These are phyloP conservation scores for Tethea ocularis DNA, from an alignment of 2,888 invertebrate genomes.

Conservation along the genomic window DNA sequence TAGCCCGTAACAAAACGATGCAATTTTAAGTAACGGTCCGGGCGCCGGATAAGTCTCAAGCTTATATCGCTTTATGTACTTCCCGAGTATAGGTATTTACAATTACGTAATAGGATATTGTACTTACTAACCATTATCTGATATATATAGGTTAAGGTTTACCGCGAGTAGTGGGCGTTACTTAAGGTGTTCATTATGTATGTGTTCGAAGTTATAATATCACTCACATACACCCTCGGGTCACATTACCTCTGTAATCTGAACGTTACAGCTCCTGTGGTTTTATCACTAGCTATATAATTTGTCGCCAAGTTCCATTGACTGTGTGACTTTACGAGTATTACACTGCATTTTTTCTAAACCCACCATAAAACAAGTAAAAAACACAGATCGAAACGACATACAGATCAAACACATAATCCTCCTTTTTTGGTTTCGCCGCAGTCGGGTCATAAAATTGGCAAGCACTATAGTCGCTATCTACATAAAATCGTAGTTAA, in stretches of 20 bases:
- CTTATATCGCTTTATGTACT: conserved; percentile 55
- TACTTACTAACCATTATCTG: conserved; percentile 9
- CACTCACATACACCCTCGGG: conserved; percentile 26
- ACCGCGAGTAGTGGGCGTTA: conserved; percentile 17
- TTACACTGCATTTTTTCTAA: background rate
- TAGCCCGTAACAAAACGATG: conserved; percentile 74
- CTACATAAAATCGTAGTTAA: too few relatives aligned
- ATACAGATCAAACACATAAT: too few relatives aligned
- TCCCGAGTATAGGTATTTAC: conserved; percentile 28
- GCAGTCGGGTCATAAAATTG: too few relatives aligned
- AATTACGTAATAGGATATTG: background rate
- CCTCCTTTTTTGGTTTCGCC: too few relatives aligned
- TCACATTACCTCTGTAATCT: conserved; percentile 33
- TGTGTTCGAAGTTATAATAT: conserved; percentile 19
- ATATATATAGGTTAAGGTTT: conserved; percentile 26
- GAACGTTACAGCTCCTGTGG: conserved; percentile 27
- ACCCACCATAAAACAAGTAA: background rate
- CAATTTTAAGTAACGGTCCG: conserved; percentile 73
- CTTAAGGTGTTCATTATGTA: conserved; percentile 29
- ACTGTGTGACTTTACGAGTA: background rate
- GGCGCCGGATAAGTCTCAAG: conserved; percentile 57
- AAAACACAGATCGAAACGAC: too few relatives aligned
- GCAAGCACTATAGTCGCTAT: too few relatives aligned
- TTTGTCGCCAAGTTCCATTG: background rate
- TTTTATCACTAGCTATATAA: conserved; percentile 13